These are phyloP conservation scores for Eupeodes corollae DNA, from an alignment of 1,140 invertebrate species.

Conservation along the genomic window DNA sequence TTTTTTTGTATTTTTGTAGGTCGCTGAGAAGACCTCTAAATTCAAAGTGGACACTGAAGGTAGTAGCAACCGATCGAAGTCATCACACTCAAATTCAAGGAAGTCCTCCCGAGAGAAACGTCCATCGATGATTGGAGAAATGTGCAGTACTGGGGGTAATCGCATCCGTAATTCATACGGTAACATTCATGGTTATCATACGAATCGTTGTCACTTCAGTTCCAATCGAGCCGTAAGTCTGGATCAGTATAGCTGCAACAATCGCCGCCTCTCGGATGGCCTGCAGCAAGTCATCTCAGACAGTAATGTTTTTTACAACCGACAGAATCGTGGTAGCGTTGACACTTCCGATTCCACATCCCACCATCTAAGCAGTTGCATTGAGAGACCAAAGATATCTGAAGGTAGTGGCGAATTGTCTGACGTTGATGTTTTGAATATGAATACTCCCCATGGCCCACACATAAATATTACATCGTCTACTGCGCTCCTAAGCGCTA, in stretches of 20 bases:
- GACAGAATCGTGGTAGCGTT: slow-evolving; percentile 23
- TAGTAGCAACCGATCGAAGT: slow-evolving; percentile 34
- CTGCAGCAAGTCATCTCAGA: slow-evolving; percentile 36
- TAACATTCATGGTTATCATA: slow-evolving; percentile 34
- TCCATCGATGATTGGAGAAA: slow-evolving; percentile 36
- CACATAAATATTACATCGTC: background rate
- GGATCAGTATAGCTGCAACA: slow-evolving; percentile 32
- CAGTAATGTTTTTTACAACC: slow-evolving; percentile 35
- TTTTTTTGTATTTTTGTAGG: slow-evolving; percentile 12
- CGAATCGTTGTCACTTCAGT: slow-evolving; percentile 33
- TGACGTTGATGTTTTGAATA: slow-evolving; percentile 21
- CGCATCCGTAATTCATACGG: slow-evolving; percentile 35
- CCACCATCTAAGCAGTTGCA: background rate
- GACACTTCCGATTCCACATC: slow-evolving; percentile 5
- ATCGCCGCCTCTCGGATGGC: slow-evolving; percentile 33
- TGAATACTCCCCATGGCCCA: slow-evolving; percentile 16
- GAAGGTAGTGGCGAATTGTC: slow-evolving; percentile 1
- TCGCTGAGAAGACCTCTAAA: slow-evolving; percentile 61
- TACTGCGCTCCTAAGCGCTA: background rate
- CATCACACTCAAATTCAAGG: slow-evolving; percentile 27
- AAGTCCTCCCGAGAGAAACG: slow-evolving; percentile 36
- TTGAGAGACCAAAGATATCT: background rate
- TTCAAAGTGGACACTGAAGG: slow-evolving; percentile 62
- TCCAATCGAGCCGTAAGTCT: slow-evolving; percentile 34
- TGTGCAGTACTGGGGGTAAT: slow-evolving; percentile 34